These are phyloP conservation scores for Pagetopsis macropterus DNA, from an alignment of 2,797 vertebrate species.

Conservation along the genomic window DNA sequence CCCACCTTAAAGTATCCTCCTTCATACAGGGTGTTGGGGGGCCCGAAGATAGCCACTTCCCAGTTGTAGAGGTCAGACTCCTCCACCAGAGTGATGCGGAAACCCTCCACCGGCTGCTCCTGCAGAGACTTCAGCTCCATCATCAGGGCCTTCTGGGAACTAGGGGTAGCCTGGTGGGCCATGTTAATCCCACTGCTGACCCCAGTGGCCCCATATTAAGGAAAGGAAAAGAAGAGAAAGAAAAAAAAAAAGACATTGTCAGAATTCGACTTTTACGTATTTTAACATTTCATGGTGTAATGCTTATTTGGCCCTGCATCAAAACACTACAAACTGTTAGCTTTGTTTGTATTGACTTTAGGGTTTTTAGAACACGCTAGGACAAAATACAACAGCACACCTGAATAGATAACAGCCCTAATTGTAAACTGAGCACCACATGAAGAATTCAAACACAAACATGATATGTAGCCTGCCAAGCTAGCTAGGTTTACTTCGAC, in stretches of 20 bases:
- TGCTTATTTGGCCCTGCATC: not conserved
- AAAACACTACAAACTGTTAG: conserved; percentile 9
- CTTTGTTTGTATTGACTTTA: conserved; percentile 20
- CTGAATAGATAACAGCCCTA: not conserved
- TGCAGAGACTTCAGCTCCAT: conserved; percentile 95
- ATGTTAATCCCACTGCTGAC: conserved; percentile 79
- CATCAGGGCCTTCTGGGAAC: conserved; percentile 96
- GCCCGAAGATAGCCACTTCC: conserved; percentile 96
- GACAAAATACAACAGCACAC: not conserved
- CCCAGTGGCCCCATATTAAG: conserved; percentile 29
- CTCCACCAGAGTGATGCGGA: conserved; percentile 94
- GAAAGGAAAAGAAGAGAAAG: not conserved
- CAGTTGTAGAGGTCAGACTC: conserved; percentile 97
- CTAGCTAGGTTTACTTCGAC: conserved; percentile 49
- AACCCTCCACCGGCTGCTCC: conserved; percentile 96
- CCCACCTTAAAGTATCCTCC: conserved; percentile 97
- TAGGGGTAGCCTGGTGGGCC: conserved; percentile 97
- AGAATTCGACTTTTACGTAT: not conserved
- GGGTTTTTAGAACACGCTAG: not conserved
- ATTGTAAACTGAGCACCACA: conserved; percentile 18
- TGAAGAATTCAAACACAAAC: conserved; percentile 37
- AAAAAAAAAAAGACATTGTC: not conserved
- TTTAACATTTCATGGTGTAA: not conserved
- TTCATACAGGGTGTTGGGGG: conserved; percentile 94
- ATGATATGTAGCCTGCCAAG: conserved; percentile 57